A percentile compares a stretch with the other conserved stretches of the same genome.
Conservation (phyloP, 2,797 vertebrate genomes). For the Carcharodon carcharias region DNA sequence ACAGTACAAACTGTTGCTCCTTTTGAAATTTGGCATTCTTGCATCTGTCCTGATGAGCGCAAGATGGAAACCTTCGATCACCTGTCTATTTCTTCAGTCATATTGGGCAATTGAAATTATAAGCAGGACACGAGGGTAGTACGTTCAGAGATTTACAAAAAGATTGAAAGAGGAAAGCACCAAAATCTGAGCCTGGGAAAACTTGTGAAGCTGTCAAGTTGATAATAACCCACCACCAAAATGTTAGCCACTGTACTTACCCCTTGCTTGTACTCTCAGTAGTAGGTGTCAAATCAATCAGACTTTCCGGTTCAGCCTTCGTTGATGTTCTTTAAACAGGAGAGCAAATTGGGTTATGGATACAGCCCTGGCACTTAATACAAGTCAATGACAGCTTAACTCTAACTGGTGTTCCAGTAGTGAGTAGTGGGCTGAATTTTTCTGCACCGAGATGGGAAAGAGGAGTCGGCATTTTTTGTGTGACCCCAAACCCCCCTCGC, state of each 20-base stretch:
- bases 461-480: not conserved
- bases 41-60: too few species aligned
- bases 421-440: too few species aligned
- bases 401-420: not conserved
- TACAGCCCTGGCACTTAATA: not conserved
- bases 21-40: too few species aligned
- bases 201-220: not conserved
- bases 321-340: constrained; percentile 48
- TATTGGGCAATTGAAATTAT: not conserved
- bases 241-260: constrained; percentile 41
- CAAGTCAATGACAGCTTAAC: not conserved
- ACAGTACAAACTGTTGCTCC: too few species aligned
- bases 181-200: not conserved
- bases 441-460: too few species aligned
- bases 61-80: too few species aligned
- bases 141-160: not conserved
- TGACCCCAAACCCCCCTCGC: not conserved
- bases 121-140: not conserved
- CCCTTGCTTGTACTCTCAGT: constrained; percentile 43
- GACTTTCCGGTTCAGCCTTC: constrained; percentile 49
- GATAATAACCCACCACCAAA: not conserved
- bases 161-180: not conserved
- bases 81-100: too few species aligned
- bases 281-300: constrained; percentile 44
- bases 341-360: constrained; percentile 38